These are phyloP conservation scores for Drosophila trapezifrons DNA, from an alignment of 1,140 invertebrate species.

Conservation along the genomic window DNA sequence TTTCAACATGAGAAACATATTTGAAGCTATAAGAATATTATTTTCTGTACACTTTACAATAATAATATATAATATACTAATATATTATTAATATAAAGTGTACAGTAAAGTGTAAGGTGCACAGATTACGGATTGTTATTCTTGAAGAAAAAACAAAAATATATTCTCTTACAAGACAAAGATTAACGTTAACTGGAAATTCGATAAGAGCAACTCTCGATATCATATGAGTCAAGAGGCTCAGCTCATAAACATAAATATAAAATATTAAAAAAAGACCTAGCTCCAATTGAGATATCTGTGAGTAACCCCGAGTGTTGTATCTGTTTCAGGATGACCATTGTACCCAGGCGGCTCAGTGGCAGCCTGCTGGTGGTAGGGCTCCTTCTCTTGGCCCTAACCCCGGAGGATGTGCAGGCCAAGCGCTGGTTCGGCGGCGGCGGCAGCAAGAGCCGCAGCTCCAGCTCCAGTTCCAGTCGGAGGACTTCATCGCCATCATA, in stretches of 20 bases:
- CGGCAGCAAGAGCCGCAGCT: constrained; percentile 54
- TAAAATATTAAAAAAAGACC: neutral
- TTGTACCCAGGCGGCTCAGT: constrained; percentile 35
- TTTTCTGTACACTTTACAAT: no score
- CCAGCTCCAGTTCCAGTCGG: constrained; percentile 32
- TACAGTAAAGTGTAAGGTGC: no score
- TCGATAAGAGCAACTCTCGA: neutral
- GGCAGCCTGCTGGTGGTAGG: constrained; percentile 32
- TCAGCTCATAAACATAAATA: no score
- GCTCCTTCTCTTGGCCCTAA: constrained; percentile 51
- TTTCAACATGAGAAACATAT: no score
- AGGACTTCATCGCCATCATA: constrained; percentile 27
- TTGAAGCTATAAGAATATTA: no score
- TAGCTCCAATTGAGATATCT: neutral
- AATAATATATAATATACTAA: no score
- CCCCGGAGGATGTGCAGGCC: constrained; percentile 49
- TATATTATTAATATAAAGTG: no score
- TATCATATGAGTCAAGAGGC: neutral
- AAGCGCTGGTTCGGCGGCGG: constrained; percentile 58
- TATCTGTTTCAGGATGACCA: constrained; percentile 52
- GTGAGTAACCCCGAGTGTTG: constrained; percentile 3
- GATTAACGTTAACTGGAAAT: neutral
- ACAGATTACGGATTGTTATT: no score
- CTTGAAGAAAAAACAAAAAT: no score
- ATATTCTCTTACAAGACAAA: neutral